Evolutionary conservation across 2,797 vertebrate species (phyloP).

Genomic region (Esox masquinongy): DNA sequence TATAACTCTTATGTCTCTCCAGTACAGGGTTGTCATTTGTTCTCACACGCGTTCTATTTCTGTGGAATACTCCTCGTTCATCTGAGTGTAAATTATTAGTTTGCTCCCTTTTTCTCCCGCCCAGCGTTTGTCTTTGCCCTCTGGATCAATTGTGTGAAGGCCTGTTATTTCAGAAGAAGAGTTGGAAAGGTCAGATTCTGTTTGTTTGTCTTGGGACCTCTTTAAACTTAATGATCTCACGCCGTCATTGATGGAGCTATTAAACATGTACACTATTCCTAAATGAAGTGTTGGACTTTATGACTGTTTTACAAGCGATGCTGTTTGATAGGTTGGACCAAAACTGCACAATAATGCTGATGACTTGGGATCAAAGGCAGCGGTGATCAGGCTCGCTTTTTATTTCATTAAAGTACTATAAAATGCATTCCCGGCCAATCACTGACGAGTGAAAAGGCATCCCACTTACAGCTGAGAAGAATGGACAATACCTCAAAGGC

Average conservation of each 20-base stretch:
- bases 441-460: slow-evolving; percentile 5
- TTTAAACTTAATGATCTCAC: slow-evolving; percentile 68
- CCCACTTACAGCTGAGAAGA: background rate
- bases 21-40: slow-evolving; percentile 55
- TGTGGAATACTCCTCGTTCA: slow-evolving; percentile 24
- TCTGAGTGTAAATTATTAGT: slow-evolving; percentile 38
- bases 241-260: slow-evolving; percentile 48
- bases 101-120: slow-evolving; percentile 31
- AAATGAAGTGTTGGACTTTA: slow-evolving; percentile 49
- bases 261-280: slow-evolving; percentile 49
- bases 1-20: background rate
- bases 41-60: background rate
- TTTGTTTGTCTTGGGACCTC: slow-evolving; percentile 65
- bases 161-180: slow-evolving; percentile 50
- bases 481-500: background rate
- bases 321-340: slow-evolving; percentile 59
- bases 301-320: slow-evolving; percentile 44
- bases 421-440: background rate
- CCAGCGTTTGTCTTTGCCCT: slow-evolving; percentile 23
- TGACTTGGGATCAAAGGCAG: slow-evolving; percentile 28
- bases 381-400: background rate
- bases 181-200: slow-evolving; percentile 68
- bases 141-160: slow-evolving; percentile 54
- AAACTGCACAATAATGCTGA: slow-evolving; percentile 48
- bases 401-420: slow-evolving; percentile 13